Evolutionary conservation across 1,140 invertebrate genomes (phyloP).

Genomic region (Apis dorsata): DNA sequence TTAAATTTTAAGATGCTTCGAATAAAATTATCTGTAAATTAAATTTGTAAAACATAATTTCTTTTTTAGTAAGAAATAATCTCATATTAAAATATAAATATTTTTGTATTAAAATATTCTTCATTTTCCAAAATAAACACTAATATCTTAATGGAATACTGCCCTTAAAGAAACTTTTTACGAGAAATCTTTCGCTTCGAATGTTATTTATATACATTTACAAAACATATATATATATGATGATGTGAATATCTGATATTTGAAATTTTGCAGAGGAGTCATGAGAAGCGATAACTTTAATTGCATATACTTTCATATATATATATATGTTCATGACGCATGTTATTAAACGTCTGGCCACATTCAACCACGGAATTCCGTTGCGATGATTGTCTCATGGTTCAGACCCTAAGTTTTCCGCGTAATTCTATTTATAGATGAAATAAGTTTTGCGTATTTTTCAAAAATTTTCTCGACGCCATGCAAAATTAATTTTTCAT

Average conservation of each 20-base stretch:
- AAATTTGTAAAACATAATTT: too few relatives aligned
- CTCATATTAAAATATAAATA: too few relatives aligned
- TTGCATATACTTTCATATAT: too few relatives aligned
- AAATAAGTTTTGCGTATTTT: neutral
- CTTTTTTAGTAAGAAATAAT: too few relatives aligned
- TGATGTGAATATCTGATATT: neutral
- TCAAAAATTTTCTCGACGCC: neutral
- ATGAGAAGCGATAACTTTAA: conserved; percentile 17
- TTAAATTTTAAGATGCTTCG: too few relatives aligned
- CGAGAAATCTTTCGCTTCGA: neutral
- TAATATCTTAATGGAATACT: neutral
- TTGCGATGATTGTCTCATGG: neutral
- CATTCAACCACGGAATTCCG: conserved; percentile 7
- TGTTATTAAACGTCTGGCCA: neutral
- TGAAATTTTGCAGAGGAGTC: conserved; percentile 5
- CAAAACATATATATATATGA: neutral
- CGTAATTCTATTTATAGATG: neutral
- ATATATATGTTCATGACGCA: neutral
- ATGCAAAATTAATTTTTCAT: neutral
- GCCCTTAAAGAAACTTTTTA: neutral
- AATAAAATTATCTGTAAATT: too few relatives aligned
- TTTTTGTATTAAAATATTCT: too few relatives aligned
- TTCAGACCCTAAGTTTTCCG: neutral
- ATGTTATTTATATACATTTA: neutral
- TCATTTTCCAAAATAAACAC: too few relatives aligned